Percentiles rank a stretch among this genome's conserved stretches.
Evolutionary conservation across 2,113 vertebrate species (phyloP).

Genomic region (Atlantisia rogersi): DNA sequence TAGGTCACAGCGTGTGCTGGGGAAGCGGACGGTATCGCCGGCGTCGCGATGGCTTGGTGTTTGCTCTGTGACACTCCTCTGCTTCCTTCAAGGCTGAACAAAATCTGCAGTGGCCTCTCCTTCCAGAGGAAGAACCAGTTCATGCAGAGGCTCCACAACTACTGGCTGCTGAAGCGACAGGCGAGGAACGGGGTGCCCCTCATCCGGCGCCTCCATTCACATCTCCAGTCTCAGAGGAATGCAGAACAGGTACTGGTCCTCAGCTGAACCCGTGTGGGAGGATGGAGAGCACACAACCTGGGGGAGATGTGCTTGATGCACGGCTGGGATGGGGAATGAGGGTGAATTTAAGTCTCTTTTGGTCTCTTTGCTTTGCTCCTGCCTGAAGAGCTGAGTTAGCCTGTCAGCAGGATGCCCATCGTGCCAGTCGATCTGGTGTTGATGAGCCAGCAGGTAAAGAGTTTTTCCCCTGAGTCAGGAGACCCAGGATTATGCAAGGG

Average conservation of each 20-base stretch:
- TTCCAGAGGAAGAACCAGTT: conserved; percentile 96
- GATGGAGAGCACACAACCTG: not conserved
- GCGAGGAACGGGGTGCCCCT: conserved; percentile 94
- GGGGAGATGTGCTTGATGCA: not conserved
- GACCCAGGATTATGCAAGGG: not conserved
- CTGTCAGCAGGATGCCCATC: not conserved
- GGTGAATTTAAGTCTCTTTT: not conserved
- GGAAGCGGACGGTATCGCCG: not conserved
- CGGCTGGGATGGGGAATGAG: not conserved
- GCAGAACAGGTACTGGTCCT: conserved; percentile 83
- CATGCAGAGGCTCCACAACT: conserved; percentile 94
- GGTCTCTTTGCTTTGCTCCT: not conserved
- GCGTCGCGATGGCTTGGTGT: not conserved
- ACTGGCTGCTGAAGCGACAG: conserved; percentile 96
- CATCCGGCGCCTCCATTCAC: conserved; percentile 89
- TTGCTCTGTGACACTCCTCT: conserved; percentile 34
- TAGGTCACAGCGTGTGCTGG: not conserved
- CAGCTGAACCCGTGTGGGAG: rapidly evolving
- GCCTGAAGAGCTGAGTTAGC: not conserved
- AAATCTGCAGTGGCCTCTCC: conserved; percentile 90
- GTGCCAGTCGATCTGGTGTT: not conserved
- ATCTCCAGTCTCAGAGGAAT: conserved; percentile 87
- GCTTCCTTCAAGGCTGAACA: conserved; percentile 88
- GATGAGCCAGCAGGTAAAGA: not conserved
- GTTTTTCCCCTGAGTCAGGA: not conserved